phyloP scores from a whole-genome alignment of 2,888 invertebrate species.

The Autographa gamma region DNA sequence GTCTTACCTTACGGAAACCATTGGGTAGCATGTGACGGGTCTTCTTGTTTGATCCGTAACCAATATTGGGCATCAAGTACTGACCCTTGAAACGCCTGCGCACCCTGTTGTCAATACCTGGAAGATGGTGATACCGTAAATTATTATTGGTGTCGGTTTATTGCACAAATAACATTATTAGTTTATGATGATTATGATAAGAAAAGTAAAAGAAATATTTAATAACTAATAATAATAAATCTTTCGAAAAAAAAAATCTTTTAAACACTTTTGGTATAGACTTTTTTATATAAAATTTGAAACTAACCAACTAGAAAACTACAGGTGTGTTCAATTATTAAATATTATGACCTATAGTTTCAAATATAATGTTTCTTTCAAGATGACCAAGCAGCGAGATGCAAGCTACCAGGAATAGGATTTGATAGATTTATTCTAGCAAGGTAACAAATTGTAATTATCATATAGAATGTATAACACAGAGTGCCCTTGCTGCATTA shows the following conservation, averaged over 20 bases:
- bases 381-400: constrained; percentile 78
- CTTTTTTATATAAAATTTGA: too few species aligned
- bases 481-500: constrained; percentile 85
- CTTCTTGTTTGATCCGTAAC: constrained; percentile 98
- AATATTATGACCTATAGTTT: neutral
- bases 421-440: constrained; percentile 78
- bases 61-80: constrained; percentile 99
- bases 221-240: too few species aligned
- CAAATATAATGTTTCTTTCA: constrained; percentile 73
- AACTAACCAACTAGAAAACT: too few species aligned
- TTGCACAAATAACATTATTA: too few species aligned
- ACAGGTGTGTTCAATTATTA: neutral
- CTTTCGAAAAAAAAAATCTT: too few species aligned
- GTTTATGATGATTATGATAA: too few species aligned
- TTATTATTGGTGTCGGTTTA: too few species aligned
- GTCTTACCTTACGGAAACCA: constrained; percentile 97
- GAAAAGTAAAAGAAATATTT: too few species aligned
- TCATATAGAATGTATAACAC: constrained; percentile 83
- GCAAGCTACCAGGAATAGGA: constrained; percentile 80
- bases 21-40: constrained; percentile 99
- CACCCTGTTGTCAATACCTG: constrained; percentile 99
- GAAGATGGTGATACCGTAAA: too few species aligned
- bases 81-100: constrained; percentile 99
- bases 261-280: too few species aligned
- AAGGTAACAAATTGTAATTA: constrained; percentile 88